Conservation (phyloP, 2,888 invertebrate species). For the Drosophila incognita region DNA sequence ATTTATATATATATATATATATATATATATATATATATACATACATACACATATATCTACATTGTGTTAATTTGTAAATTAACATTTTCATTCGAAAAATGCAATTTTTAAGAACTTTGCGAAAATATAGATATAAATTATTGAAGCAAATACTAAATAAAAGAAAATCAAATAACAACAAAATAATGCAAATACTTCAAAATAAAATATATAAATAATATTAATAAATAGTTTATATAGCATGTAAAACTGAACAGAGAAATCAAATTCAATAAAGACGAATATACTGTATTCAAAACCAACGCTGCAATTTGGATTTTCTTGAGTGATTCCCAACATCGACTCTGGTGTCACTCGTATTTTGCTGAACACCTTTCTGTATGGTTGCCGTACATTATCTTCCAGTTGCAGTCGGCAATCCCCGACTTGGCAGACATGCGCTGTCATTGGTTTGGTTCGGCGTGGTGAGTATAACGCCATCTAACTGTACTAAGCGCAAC, state of each 20-base stretch:
- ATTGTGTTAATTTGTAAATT: conserved; percentile 64
- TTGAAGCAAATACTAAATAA: conserved; percentile 25
- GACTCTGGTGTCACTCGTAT: not conserved
- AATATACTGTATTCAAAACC: conserved; percentile 77
- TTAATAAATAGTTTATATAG: conserved; percentile 75
- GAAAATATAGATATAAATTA: conserved; percentile 45
- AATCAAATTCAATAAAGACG: conserved; percentile 79
- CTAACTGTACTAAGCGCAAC: not conserved
- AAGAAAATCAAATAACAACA: conserved; percentile 19
- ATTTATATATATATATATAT: conserved; percentile 18
- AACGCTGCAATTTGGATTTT: conserved; percentile 4
- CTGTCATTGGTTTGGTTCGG: not conserved
- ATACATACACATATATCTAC: conserved; percentile 17
- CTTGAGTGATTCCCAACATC: too few relatives aligned
- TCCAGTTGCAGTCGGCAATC: not conserved
- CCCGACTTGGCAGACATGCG: not conserved
- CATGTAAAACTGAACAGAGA: conserved; percentile 77
- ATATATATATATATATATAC: conserved; percentile 10
- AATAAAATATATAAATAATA: conserved; percentile 62
- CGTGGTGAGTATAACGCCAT: not conserved
- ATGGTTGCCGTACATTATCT: not conserved
- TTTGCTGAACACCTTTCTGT: not conserved
- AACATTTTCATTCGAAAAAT: conserved; percentile 52
- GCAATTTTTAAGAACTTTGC: conserved; percentile 40
- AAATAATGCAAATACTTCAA: conserved; percentile 48